A percentile compares a stretch with the other conserved stretches of the same genome.
These are phyloP conservation scores for Melanotaenia nigrans DNA, from an alignment of 2,797 vertebrate species.

Conservation along the genomic window DNA sequence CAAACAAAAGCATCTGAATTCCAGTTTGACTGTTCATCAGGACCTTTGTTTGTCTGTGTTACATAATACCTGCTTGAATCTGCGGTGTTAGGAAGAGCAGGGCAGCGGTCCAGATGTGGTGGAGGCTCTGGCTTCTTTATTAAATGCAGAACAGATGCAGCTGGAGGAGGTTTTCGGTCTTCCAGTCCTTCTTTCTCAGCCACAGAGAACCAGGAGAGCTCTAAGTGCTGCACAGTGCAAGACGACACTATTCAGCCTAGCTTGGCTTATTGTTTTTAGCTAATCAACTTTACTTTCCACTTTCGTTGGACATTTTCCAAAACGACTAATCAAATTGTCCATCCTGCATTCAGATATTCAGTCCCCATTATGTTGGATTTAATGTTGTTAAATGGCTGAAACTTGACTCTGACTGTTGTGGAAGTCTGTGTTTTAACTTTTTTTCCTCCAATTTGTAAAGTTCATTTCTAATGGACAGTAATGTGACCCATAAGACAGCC, in stretches of 20 bases:
- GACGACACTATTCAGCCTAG: neutral
- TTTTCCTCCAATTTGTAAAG: no score
- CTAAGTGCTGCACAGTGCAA: neutral
- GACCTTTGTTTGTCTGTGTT: neutral
- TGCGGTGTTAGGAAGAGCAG: neutral
- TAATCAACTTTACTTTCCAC: slow-evolving; percentile 23
- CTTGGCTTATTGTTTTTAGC: neutral
- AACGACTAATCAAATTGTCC: neutral
- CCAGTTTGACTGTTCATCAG: neutral
- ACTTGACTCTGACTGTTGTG: no score
- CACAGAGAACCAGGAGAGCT: slow-evolving; percentile 1
- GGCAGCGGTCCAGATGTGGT: slow-evolving; percentile 6
- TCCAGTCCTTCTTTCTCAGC: neutral
- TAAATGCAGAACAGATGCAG: slow-evolving; percentile 31
- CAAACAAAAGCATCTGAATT: no score
- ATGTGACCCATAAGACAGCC: no score
- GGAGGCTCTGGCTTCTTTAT: slow-evolving; percentile 7
- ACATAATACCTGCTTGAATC: neutral
- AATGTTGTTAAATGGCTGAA: no score
- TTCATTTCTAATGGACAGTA: no score
- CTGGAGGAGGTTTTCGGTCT: neutral
- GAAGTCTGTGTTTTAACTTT: no score
- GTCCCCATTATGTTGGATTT: neutral
- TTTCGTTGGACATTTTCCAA: neutral
- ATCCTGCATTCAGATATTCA: neutral